These are phyloP conservation scores for Hystrix brachyura DNA, from an alignment of 2,113 vertebrate species.

Conservation along the genomic window DNA sequence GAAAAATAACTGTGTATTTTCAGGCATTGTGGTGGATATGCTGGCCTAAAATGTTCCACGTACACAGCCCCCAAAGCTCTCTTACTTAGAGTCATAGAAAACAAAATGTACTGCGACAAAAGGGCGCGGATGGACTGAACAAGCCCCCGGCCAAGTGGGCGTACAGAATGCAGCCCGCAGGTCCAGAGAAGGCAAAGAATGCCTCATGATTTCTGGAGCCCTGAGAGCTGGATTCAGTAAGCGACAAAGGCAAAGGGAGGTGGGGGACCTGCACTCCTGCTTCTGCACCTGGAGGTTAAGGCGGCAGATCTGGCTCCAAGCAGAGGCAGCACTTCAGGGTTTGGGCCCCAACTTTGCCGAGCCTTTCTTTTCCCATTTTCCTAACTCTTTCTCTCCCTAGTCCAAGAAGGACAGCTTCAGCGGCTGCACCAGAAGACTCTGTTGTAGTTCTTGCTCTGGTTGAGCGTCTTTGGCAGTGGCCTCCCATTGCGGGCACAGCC, in stretches of 20 bases:
- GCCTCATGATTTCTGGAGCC: not conserved
- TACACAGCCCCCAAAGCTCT: not conserved
- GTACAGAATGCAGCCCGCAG: not conserved
- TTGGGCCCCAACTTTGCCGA: too few relatives aligned
- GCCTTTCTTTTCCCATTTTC: not conserved
- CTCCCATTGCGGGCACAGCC: not conserved
- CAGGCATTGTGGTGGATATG: not conserved
- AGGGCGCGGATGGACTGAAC: too few relatives aligned
- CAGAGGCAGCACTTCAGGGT: not conserved
- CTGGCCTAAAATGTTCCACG: not conserved
- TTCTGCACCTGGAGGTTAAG: not conserved
- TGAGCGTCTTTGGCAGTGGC: not conserved
- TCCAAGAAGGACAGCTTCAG: fast-evolving
- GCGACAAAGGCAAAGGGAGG: not conserved
- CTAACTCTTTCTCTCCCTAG: too few relatives aligned
- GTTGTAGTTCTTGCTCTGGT: not conserved
- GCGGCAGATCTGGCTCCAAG: not conserved
- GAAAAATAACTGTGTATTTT: not conserved
- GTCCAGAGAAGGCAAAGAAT: not conserved
- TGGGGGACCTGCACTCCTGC: not conserved
- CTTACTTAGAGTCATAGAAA: not conserved
- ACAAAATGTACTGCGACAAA: not conserved
- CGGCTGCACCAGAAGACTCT: not conserved
- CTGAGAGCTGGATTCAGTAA: not conserved
- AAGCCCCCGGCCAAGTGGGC: not conserved